These are phyloP conservation scores for Brachyhypopomus occidentalis DNA, from an alignment of 2,113 vertebrate species.

Conservation along the genomic window DNA sequence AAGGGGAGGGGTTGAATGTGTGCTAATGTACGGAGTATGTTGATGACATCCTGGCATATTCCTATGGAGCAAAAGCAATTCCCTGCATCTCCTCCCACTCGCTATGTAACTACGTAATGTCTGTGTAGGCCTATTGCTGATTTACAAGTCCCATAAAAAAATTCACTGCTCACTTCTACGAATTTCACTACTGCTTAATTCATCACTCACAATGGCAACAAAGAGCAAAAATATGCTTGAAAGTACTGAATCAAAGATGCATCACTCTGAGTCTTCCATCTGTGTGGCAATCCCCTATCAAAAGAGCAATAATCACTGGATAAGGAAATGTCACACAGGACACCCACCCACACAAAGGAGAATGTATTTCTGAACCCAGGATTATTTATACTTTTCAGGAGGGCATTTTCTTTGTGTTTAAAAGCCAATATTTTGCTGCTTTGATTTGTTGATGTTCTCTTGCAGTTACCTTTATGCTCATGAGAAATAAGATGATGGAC, in stretches of 20 bases:
- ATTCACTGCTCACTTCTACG: too few relatives aligned
- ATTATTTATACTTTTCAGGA: neutral
- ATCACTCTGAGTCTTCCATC: neutral
- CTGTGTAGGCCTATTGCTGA: too few relatives aligned
- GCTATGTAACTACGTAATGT: neutral
- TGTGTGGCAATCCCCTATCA: neutral
- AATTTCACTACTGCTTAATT: too few relatives aligned
- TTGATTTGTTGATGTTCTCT: too few relatives aligned
- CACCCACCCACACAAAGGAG: too few relatives aligned
- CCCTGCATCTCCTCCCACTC: neutral
- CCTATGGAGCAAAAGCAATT: neutral
- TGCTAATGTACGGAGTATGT: neutral
- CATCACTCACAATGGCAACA: too few relatives aligned
- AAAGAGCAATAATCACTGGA: too few relatives aligned
- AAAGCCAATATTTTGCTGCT: neutral
- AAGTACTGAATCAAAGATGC: neutral
- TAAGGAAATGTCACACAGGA: too few relatives aligned
- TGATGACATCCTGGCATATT: neutral
- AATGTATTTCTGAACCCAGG: neutral
- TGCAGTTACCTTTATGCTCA: too few relatives aligned
- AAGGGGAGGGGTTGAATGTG: conserved; percentile 32
- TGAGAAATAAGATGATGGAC: too few relatives aligned
- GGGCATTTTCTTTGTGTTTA: neutral
- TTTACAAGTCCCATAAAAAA: too few relatives aligned
- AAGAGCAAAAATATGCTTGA: too few relatives aligned